Evolutionary conservation across 1,140 invertebrate species (phyloP), one percentile per base, ranked within the genome.

Genomic region (Lasaia peninsularis): DNA sequence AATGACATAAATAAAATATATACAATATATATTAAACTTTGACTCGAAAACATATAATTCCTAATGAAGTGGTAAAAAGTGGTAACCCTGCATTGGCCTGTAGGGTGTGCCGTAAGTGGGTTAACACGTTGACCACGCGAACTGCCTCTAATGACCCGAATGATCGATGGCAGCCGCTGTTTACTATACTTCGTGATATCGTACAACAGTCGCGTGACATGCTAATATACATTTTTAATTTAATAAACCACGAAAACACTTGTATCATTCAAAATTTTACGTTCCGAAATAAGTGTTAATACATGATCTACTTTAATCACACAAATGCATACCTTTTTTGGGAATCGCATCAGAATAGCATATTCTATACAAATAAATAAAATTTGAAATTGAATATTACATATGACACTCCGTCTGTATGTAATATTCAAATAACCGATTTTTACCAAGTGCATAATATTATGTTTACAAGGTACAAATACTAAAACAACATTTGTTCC

Each of bases 31-130:
- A 28, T 6, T 7, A 2, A 28, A 28, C 4, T 2, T 6, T 28
- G 8, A 2, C 1, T 28, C 5, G 1, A 28, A 28, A 28, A 28
- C 9, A 14, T 14, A 16, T 6, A 16, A 40, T 1, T 40, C 37
- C 37, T 40, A 18, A 9, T 16, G 14, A 9, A 40, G 37, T 16
- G 37, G 4, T 7, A 0, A 0, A 18, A 0, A 6, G 4, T 40
- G 37, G 37, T 18, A 8, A 9, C 5, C 37, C 12, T 40, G 16
- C 37, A 40, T 8, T 18, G 16, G 14, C 37, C 37, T 16, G 37
- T 16, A 20, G 35, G 60, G 56, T 40, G 55, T 21, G 51, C 50
- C 56, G 37, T 35, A 57, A 62, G 51, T 58, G 51, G 60, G 60
- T 58, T 62, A 60, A 62, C 51, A 40, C 37, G n/a, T 40, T 40